Conservation (phyloP, 1,140 invertebrate genomes). For the Elysia chlorotica region DNA sequence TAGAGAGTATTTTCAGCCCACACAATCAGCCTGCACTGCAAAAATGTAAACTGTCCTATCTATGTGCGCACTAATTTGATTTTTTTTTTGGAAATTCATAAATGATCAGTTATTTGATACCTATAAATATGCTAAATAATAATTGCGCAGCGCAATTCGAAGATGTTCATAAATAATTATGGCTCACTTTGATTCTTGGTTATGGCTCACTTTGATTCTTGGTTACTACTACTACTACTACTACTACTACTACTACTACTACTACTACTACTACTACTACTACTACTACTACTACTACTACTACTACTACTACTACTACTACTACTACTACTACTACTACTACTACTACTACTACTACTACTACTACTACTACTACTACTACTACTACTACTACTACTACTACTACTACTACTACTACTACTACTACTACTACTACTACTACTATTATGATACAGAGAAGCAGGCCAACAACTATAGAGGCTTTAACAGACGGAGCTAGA, state of each 20-base stretch:
- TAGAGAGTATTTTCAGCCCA: no score
- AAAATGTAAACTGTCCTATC: no score
- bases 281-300: not conserved
- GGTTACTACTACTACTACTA: not conserved
- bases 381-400: not conserved
- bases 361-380: not conserved
- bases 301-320: not conserved
- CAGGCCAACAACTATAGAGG: no score
- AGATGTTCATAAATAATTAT: not conserved
- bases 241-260: not conserved
- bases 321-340: not conserved
- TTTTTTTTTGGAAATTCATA: not conserved
- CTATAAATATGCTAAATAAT: not conserved
- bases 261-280: not conserved
- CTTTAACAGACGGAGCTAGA: no score
- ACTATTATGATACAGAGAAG: no score
- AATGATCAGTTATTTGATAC: not conserved
- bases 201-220: not conserved
- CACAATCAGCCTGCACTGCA: no score
- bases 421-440: not conserved
- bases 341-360: not conserved
- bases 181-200: not conserved
- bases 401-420: not conserved
- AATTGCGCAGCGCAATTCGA: not conserved
- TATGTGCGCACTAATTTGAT: no score